A percentile compares a stretch with the other conserved stretches of the same genome.
phyloP scores from a whole-genome alignment of 2,113 vertebrate genomes.

The Pyrgilauda ruficollis region DNA sequence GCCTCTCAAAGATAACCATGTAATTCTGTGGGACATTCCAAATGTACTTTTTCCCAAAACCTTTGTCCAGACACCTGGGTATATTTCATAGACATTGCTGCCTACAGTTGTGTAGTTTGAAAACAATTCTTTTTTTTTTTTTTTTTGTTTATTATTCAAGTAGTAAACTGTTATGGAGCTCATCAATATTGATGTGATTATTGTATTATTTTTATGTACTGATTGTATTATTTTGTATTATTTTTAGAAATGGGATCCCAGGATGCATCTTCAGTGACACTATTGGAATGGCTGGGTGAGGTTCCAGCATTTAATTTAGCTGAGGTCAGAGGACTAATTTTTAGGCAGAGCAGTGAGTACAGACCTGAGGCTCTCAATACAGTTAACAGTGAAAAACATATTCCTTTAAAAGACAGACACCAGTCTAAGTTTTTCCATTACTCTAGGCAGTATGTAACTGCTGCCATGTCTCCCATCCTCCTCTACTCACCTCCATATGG shows the following conservation, averaged over 20 bases:
- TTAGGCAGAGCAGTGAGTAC: background rate
- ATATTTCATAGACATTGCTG: background rate
- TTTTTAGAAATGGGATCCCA: background rate
- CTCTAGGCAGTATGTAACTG: background rate
- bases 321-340: background rate
- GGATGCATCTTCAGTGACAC: background rate
- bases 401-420: background rate
- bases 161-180: background rate
- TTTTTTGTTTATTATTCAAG: background rate
- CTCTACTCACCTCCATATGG: rapidly evolving
- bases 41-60: background rate
- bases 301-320: background rate
- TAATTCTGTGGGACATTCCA: background rate
- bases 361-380: background rate
- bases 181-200: background rate
- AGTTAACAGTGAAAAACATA: background rate
- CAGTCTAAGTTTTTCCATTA: background rate
- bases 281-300: background rate
- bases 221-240: background rate
- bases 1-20: background rate
- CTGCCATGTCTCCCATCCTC: background rate
- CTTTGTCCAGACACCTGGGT: background rate
- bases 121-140: background rate
- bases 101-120: background rate
- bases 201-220: background rate